Evolutionary conservation across 2,113 vertebrate species (phyloP), one percentile per base, ranked within the genome.

Genomic region (Peromyscus californicus): DNA sequence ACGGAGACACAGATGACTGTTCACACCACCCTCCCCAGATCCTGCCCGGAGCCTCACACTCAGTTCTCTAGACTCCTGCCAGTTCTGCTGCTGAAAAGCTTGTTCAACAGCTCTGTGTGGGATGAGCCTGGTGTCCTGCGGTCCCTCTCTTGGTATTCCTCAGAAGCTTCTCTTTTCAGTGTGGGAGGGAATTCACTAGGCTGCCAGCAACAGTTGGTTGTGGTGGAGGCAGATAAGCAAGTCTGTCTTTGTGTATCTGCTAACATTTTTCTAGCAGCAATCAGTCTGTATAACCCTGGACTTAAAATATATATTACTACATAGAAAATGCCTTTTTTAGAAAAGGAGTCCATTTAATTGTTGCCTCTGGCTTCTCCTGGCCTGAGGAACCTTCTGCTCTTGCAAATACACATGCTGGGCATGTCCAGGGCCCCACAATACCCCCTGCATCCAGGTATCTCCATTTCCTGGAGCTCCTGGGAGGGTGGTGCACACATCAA

Each of bases 291-390:
- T 75, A 76, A 63, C 61, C 54, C 6, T 93, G 19, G 48, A 75
- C 36, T 78, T 78, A 84, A 74, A 61, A 95, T 78, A 91, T 63
- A 69, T 16, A 79, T 84, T 39, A 67, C 45, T 63, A 83, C 11
- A 54, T 65, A 48, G n/a, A 61, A 76, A 80, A 45, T 57, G 4
- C 2, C 9, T 79, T 92, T 74, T 29, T 12, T 16, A 72, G 75
- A 33, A 4, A 74, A 24, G 8, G 63, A 17, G 36, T 63, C 8
- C 54, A 85, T 63, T 79, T 86, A 67, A 86, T 33, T 54, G 59
- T 63, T 65, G 31, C 36, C 42, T 61, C 31, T 8, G 57, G 65
- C 33, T 82, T 91, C 48, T 97, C 48, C 39, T 88, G 67, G 21
- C 11, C 57, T 12, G 29, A 70, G 67, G 11, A 88, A 61, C 7